Base-by-base conservation (phyloP, 2,888 invertebrate genomes). In the Panzeria rudis region DNA sequence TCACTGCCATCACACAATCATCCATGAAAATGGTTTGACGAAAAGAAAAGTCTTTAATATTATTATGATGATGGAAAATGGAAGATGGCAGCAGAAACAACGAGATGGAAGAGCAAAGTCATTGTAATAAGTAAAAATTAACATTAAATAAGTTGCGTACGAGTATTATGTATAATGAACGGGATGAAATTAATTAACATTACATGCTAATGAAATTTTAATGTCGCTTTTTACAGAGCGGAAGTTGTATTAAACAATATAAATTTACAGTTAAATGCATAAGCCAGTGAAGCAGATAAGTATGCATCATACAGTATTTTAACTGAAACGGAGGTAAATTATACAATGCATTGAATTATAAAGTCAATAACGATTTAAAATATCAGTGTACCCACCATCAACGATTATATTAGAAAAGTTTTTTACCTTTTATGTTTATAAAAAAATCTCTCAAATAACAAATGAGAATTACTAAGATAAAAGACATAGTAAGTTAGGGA, bases 191-290 rank as follows among this genome's bases (percentile, higher is more conserved):
- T 89, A 89, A 89, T 89, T 88, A 88, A 88, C 87, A 88, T 89
- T 88, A 88, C 87, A 89, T 86, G 88, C 87, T 88, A 88, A 89
- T 89, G 88, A 89, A 89, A 89, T 88, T 88, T 88, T 88, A 88
- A 89, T 88, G 88, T 86, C 79, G 75, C 69, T 72, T 84, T 78
- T 75, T 61, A 44, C 29, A 71, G 64, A 69, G 50, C 62, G 84
- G 80, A 84, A 77, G 61, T 81, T 72, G 29, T 73, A 68, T 72
- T 72, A 54, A 75, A 71, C 44, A 72, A 47, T 71, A 79, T 84
- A 64, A 75, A 69, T 79, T 69, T 75, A 64, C 20, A 54, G 69
- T 56, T 68, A 47, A 78, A 72, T 78, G 52, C 59, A 66, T 50
- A 73, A 66, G 32, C 17, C 54, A 61, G 52, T 35, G 13, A 44